Percentiles rank a stretch among this genome's conserved stretches.
These are phyloP conservation scores for Zenarchopterus dispar DNA, from an alignment of 2,797 vertebrate species.

Conservation along the genomic window DNA sequence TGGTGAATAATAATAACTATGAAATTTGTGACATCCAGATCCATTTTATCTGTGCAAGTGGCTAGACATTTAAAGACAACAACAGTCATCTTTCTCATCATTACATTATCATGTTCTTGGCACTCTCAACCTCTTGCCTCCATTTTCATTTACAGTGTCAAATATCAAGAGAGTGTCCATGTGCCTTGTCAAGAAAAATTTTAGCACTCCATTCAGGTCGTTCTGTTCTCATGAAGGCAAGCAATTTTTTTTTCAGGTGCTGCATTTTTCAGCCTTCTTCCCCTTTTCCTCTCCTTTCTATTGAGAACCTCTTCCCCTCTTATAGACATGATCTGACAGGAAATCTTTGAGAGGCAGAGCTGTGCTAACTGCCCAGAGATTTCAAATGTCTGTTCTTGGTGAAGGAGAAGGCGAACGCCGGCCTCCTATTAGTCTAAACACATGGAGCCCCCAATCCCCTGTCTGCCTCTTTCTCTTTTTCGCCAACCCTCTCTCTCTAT, in stretches of 20 bases:
- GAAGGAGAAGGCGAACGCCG: conserved; percentile 94
- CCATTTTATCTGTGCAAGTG: too few species aligned
- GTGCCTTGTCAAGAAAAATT: conserved; percentile 75
- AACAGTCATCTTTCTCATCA: conserved; percentile 14
- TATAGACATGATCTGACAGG: conserved; percentile 98
- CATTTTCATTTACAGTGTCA: conserved; percentile 27
- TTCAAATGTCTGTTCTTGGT: conserved; percentile 98
- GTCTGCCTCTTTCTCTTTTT: conserved; percentile 39
- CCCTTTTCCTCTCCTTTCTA: conserved; percentile 74
- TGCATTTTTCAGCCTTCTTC: conserved; percentile 43
- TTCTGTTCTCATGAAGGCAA: conserved; percentile 81
- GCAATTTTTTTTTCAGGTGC: conserved; percentile 88
- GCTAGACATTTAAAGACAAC: too few species aligned
- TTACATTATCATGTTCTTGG: conserved; percentile 14
- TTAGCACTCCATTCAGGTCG: conserved; percentile 85
- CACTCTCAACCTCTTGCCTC: neutral
- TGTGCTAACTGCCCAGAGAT: conserved; percentile 98
- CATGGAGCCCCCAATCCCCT: conserved; percentile 84
- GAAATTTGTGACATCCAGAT: too few species aligned
- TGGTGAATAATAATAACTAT: too few species aligned
- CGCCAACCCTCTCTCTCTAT: conserved; percentile 32
- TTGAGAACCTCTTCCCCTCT: conserved; percentile 94
- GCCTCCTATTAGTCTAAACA: conserved; percentile 99
- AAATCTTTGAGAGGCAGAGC: conserved; percentile 98
- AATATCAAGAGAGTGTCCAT: conserved; percentile 33